Conservation (phyloP, 2,113 vertebrate species). For the Monopterus albus region DNA sequence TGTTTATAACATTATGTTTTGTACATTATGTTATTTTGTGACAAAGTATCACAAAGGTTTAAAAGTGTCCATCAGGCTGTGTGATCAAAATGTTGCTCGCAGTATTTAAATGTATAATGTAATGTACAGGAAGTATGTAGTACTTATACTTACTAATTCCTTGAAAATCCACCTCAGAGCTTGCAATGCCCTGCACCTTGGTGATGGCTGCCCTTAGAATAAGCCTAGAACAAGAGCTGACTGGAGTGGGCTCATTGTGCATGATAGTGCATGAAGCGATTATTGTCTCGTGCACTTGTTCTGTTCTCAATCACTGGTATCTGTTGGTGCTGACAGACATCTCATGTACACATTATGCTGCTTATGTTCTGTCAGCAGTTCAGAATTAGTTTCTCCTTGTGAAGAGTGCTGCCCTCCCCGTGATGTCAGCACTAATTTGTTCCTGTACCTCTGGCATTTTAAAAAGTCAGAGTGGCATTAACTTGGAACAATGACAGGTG, state of each 20-base stretch:
- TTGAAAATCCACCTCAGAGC: constrained; percentile 1
- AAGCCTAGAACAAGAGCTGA: constrained; percentile 2
- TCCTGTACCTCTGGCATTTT: constrained; percentile 46
- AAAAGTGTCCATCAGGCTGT: background rate
- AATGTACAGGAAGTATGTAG: too few species aligned
- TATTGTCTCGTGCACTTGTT: constrained; percentile 8
- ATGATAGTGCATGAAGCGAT: background rate
- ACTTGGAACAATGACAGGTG: constrained; percentile 59
- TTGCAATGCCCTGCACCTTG: background rate
- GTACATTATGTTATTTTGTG: constrained; percentile 51
- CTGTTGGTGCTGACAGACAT: background rate
- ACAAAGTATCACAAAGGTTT: too few species aligned
- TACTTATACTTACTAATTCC: background rate
- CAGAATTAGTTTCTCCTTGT: constrained; percentile 24
- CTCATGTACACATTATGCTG: constrained; percentile 13
- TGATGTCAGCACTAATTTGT: constrained; percentile 36
- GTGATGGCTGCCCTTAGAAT: background rate
- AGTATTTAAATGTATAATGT: too few species aligned
- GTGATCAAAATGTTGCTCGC: background rate
- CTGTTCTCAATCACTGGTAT: background rate
- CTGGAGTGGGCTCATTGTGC: background rate
- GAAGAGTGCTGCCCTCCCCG: constrained; percentile 21
- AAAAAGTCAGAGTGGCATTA: constrained; percentile 53
- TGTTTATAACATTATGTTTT: constrained; percentile 18
- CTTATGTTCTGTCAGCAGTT: constrained; percentile 27